Evolutionary conservation across 2,113 vertebrate genomes (phyloP), one percentile per base, ranked within the genome.

Genomic region (Saccopteryx leptura): DNA sequence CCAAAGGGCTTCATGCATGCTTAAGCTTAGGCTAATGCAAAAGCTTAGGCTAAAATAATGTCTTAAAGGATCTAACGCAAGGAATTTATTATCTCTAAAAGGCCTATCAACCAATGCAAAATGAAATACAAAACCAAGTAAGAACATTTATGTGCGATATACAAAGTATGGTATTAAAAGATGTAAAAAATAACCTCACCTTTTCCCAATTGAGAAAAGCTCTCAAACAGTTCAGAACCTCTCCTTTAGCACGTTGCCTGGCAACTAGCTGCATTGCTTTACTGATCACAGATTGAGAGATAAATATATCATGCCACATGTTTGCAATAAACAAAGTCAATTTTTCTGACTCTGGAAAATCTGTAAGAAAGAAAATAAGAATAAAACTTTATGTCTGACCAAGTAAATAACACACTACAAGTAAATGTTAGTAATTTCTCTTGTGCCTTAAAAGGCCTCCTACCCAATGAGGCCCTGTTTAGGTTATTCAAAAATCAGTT

Each of bases 201-300:
- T 99, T 99, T 19, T 99, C 99, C 99, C 99, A 99, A 65, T 81
- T 98, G 81, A 99, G 98, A 89, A 99, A 99, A 5, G 98, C 97
- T 52, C 97, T 98, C 65, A 99, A 95, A 90, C 98, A 99, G 92
- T 96, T 48, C 81, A 99, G 97, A 50, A 99, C 86, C 19, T 99
- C 98, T 8, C 96, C 98, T 79, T 95, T 96, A 24, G 99, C 98
- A n/a, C 97, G 99, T 50, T 98, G 98, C 97, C 98, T 99, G 96
- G 99, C 98, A 74, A 99, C 97, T 12, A 99, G 79, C 94, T 99
- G 99, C 98, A 99, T 98, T 24, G 99, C 99, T 96, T 98, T 98
- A 92, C 98, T 99, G 90, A 99, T 95, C 58, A 97, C 96, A 23
- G 99, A 98, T 19, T 94, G 98, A n/a, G 98, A 98, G 69, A 98